A percentile compares a stretch with the other conserved stretches of the same genome.
phyloP scores from a whole-genome alignment of 2,888 invertebrate genomes.

The Morpho achilles region DNA sequence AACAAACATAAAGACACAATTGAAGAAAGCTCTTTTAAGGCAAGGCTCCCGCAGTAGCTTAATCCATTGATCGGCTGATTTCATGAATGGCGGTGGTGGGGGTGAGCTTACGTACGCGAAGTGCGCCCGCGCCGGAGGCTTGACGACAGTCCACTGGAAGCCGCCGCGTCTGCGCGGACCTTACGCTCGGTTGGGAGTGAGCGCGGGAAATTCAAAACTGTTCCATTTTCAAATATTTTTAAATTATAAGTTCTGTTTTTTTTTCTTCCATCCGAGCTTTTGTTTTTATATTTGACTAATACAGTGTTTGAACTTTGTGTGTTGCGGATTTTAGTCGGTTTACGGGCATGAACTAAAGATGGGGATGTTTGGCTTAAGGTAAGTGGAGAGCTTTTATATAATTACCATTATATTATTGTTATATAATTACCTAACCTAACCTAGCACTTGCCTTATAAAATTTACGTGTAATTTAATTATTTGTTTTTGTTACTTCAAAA shows the following conservation, averaged over 20 bases:
- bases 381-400: conserved; percentile 3
- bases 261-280: conserved; percentile 25
- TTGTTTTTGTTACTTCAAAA: too few species aligned
- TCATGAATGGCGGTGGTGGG: conserved; percentile 70
- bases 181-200: conserved; percentile 32
- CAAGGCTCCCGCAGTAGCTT: conserved; percentile 25
- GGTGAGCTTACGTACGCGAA: conserved; percentile 35
- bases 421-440: too few species aligned
- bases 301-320: conserved; percentile 50
- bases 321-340: conserved; percentile 35
- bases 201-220: conserved; percentile 59
- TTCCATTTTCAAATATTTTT: conserved; percentile 3
- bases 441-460: too few species aligned
- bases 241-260: conserved; percentile 1
- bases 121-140: conserved; percentile 57
- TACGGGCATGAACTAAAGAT: conserved; percentile 65
- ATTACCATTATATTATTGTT: not conserved
- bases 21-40: not conserved
- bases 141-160: conserved; percentile 41
- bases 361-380: conserved; percentile 65
- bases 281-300: conserved; percentile 20
- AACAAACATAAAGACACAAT: not conserved
- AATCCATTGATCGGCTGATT: conserved; percentile 53
- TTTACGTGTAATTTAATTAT: too few species aligned
- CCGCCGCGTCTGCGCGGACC: conserved; percentile 54